Percentiles rank a stretch among this genome's conserved stretches.
phyloP scores from a whole-genome alignment of 2,113 vertebrate species.

The Brienomyrus longianalis region DNA sequence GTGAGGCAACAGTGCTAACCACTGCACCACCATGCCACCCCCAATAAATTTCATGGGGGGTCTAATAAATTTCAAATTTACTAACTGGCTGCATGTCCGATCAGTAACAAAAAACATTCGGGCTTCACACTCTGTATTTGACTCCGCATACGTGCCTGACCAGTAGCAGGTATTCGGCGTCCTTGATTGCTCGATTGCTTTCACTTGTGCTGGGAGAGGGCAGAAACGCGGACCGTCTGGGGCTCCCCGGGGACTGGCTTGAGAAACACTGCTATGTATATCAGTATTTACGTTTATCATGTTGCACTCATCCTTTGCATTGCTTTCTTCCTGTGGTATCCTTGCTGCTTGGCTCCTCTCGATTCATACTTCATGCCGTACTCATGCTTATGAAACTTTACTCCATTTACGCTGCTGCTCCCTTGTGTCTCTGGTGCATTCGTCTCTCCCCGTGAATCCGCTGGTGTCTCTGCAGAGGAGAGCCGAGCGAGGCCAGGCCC shows the following conservation, averaged over 20 bases:
- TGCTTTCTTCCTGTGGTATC: neutral
- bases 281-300: neutral
- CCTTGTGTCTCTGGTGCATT: neutral
- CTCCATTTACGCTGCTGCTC: neutral
- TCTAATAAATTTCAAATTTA: neutral
- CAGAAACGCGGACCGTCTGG: neutral
- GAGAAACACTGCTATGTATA: neutral
- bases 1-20: too few species aligned
- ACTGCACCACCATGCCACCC: too few species aligned
- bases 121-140: neutral
- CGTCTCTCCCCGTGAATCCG: neutral
- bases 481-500: slow-evolving; percentile 66
- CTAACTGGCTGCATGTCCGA: neutral
- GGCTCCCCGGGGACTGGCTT: neutral
- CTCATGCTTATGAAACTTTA: neutral
- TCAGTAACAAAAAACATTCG: neutral
- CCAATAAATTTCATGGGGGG: neutral
- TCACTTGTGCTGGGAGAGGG: neutral
- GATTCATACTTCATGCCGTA: neutral
- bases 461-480: slow-evolving; percentile 38
- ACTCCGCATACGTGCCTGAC: neutral
- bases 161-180: neutral
- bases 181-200: neutral
- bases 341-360: neutral
- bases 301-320: neutral